These are phyloP conservation scores for Notothenia coriiceps DNA, from an alignment of 2,113 vertebrate genomes.

Conservation along the genomic window DNA sequence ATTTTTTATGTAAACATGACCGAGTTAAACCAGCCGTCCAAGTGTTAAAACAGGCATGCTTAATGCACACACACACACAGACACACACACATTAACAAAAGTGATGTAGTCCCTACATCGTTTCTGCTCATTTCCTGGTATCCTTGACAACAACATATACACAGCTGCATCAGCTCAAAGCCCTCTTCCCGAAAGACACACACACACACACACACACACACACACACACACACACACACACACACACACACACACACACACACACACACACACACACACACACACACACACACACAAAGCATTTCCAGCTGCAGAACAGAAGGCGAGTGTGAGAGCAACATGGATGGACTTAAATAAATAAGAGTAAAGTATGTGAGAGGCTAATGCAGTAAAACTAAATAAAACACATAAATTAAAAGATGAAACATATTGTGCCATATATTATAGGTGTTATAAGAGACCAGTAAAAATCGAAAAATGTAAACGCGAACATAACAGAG, in stretches of 20 bases:
- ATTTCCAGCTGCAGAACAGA: conserved; percentile 77
- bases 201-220: conserved; percentile 34
- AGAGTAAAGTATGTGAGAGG: conserved; percentile 9
- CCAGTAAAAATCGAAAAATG: conserved; percentile 14
- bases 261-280: conserved; percentile 38
- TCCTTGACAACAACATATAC: conserved; percentile 80
- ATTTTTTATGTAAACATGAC: conserved; percentile 46
- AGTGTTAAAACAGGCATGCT: conserved; percentile 22
- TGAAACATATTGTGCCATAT: background rate
- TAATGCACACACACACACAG: background rate
- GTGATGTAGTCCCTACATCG: conserved; percentile 46
- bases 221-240: conserved; percentile 26
- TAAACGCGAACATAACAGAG: conserved; percentile 21
- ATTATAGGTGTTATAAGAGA: conserved; percentile 2
- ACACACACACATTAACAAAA: conserved; percentile 14
- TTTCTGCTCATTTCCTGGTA: conserved; percentile 75
- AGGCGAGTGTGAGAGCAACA: conserved; percentile 34
- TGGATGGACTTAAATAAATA: conserved; percentile 9
- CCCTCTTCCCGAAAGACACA: conserved; percentile 40
- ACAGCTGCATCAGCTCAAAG: conserved; percentile 80
- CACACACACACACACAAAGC: conserved; percentile 48
- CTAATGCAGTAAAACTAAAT: background rate
- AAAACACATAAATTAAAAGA: conserved; percentile 9
- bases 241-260: conserved; percentile 26
- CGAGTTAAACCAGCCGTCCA: conserved; percentile 51